Percentiles rank a stretch among this genome's conserved stretches.
These are phyloP conservation scores for Babyrousa celebensis DNA, from an alignment of 2,797 vertebrate species.

Conservation along the genomic window DNA sequence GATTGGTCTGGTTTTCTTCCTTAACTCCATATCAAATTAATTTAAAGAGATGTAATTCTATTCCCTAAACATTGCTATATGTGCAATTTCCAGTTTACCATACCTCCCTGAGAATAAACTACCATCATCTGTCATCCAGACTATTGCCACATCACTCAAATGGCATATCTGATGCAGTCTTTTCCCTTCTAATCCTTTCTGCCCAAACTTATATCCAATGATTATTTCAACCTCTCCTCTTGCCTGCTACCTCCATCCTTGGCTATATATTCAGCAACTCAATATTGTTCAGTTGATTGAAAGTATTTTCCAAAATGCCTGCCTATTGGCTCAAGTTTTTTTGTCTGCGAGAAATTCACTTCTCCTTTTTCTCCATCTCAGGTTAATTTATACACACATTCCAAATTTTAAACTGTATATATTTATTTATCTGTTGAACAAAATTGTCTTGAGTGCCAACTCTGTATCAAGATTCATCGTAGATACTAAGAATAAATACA, in stretches of 20 bases:
- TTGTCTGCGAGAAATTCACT: not conserved
- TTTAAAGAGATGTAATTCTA: not conserved
- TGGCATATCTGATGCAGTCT: not conserved
- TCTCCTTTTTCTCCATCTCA: not conserved
- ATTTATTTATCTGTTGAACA: not conserved
- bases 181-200: not conserved
- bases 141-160: not conserved
- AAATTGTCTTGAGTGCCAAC: not conserved
- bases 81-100: not conserved
- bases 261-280: not conserved
- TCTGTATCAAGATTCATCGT: not conserved
- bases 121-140: not conserved
- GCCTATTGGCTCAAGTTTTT: not conserved
- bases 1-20: not conserved
- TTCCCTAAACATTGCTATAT: not conserved
- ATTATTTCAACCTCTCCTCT: not conserved
- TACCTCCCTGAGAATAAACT: not conserved
- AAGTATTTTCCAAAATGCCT: not conserved
- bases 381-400: not conserved
- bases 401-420: not conserved
- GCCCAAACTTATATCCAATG: not conserved
- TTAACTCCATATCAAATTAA: not conserved
- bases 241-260: fast-evolving
- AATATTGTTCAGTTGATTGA: not conserved
- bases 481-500: not conserved